Conservation (phyloP, 2,113 vertebrate genomes). For the Columbina picui region DNA sequence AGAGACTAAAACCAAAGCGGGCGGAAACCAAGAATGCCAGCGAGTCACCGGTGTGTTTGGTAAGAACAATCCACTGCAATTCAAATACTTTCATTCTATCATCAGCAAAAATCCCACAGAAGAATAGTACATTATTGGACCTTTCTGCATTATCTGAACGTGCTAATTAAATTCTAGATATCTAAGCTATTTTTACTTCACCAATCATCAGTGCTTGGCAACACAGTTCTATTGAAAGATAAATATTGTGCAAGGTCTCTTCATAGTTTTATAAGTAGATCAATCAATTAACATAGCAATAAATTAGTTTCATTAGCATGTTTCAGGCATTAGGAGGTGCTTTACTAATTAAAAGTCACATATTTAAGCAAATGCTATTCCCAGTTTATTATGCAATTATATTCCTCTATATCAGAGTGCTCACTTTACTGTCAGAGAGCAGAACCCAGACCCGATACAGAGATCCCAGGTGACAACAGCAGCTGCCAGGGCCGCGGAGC, state of each 20-base stretch:
- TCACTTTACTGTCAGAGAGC: not conserved
- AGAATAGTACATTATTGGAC: not conserved
- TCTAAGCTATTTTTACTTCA: conserved; percentile 6
- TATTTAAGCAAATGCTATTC: conserved; percentile 27
- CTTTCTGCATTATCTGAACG: not conserved
- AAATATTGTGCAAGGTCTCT: conserved; percentile 43
- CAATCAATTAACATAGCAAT: conserved; percentile 38
- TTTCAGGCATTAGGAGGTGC: conserved; percentile 33
- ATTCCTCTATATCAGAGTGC: not conserved
- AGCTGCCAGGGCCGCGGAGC: not conserved
- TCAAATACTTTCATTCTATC: not conserved
- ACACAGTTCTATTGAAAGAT: not conserved
- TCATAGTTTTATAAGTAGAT: conserved; percentile 2
- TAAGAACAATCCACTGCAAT: not conserved
- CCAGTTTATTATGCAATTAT: not conserved
- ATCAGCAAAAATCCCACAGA: not conserved
- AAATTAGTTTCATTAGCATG: conserved; percentile 52
- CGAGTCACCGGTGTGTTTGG: not conserved
- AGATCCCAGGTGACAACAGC: not conserved
- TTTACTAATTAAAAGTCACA: conserved; percentile 45
- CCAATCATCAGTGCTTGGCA: conserved; percentile 46
- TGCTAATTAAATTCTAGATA: not conserved
- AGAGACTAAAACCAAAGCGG: conserved; percentile 11
- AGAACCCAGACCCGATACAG: not conserved
- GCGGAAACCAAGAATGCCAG: not conserved